Base-by-base conservation (phyloP, 2,888 invertebrate species). In the Lasioglossum leucozonium region DNA sequence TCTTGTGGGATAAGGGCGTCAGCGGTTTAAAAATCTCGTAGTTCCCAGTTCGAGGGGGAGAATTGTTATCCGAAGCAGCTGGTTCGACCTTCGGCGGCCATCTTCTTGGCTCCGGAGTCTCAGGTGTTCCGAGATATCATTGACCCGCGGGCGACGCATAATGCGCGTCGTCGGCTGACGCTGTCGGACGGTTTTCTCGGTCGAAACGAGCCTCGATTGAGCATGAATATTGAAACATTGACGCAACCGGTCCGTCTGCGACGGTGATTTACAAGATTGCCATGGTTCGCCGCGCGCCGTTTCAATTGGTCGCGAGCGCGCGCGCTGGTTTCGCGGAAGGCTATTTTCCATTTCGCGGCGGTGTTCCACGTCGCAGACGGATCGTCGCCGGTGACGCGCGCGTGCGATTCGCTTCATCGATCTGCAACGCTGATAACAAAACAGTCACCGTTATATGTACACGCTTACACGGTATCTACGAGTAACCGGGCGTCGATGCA, bases 161-260 rank as follows among this genome's bases (percentile, higher is more conserved):
- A 69, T 69, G 77, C 47, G 30, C 77, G 75, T 71, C 73, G 55
- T 22, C 42, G n/a, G 26, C 10, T 65, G 85, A 77, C 74, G 82
- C 18, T 34, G 18, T 18, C 18, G 65, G 18, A 34, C 65, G 34
- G 62, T 16, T n/a, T n/a, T n/a, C 55, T 55, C 62, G 76, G 67
- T 62, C 77, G 69, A 80, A 88, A 88, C 88, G 84, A 87, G 87
- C 88, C 88, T 89, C 85, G 85, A 88, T 86, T 86, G 88, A 79
- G 87, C 79, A 82, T 82, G 90, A 90, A 90, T 90, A 90, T 90
- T 90, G 89, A 90, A 90, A 90, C 89, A 89, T 90, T 87, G 86
- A 88, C 87, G 90, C 88, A 90, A 90, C 89, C 84, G 77, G 80
- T 72, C 79, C 82, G 90, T 90, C 90, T 90, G 84, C 88, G 73